These are phyloP conservation scores for Ophonus ardosiacus DNA, from an alignment of 2,888 invertebrate species.

Conservation along the genomic window DNA sequence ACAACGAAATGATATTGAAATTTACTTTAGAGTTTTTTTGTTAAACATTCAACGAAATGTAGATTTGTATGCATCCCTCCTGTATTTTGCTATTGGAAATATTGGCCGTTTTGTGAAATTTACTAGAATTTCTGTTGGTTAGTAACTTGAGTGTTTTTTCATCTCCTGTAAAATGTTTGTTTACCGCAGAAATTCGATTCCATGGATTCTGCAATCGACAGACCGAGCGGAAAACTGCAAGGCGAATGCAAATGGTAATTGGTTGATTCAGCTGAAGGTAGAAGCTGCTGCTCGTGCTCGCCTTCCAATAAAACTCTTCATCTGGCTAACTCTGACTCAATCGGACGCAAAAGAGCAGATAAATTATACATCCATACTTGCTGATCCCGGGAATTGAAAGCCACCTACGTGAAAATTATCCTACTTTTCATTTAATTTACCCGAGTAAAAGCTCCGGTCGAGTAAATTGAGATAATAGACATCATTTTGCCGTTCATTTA, in stretches of 20 bases:
- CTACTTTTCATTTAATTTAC: conserved; percentile 10
- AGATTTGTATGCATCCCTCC: no score
- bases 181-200: conserved; percentile 50
- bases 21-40: no score
- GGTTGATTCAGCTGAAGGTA: conserved; percentile 44
- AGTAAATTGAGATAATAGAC: not conserved
- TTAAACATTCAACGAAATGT: no score
- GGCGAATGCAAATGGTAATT: conserved; percentile 56
- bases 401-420: conserved; percentile 37
- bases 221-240: conserved; percentile 34
- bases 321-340: conserved; percentile 24
- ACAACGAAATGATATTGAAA: no score
- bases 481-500: not conserved
- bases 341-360: conserved; percentile 19
- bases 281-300: not conserved
- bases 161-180: conserved; percentile 37
- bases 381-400: conserved; percentile 22
- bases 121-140: no score
- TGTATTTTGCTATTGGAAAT: no score
- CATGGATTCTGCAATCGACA: conserved; percentile 12
- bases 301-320: conserved; percentile 33
- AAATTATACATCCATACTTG: conserved; percentile 42
- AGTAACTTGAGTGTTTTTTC: not conserved
- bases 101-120: no score
- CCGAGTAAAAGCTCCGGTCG: not conserved